Percentiles rank a stretch among this genome's conserved stretches.
These are phyloP conservation scores for Drosophila ambigua DNA, from an alignment of 1,140 invertebrate genomes.

Conservation along the genomic window DNA sequence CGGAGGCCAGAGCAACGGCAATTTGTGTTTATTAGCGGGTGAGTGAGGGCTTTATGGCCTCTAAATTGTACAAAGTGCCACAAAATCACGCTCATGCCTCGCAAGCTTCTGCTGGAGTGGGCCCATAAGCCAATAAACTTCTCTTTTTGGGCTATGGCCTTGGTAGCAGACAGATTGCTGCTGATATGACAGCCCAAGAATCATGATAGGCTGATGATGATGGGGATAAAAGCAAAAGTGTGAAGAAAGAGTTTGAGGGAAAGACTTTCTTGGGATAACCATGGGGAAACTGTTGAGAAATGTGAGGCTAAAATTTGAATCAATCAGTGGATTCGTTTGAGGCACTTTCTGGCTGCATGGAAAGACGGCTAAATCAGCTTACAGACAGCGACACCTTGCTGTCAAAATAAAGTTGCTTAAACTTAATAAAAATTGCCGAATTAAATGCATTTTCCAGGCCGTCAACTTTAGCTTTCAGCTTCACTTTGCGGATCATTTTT, in stretches of 20 bases:
- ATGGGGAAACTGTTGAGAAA: too few species aligned
- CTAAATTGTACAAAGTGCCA: slow-evolving; percentile 33
- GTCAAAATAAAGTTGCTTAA: slow-evolving; percentile 43
- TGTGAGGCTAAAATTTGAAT: too few species aligned
- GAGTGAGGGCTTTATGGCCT: slow-evolving; percentile 58
- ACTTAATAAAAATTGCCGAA: slow-evolving; percentile 41
- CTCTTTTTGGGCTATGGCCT: background rate
- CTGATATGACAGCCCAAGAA: too few species aligned
- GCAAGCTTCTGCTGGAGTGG: slow-evolving; percentile 19
- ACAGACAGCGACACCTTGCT: slow-evolving; percentile 28
- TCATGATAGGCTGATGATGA: too few species aligned
- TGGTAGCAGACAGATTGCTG: background rate
- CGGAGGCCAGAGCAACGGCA: slow-evolving; percentile 29
- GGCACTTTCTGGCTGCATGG: too few species aligned
- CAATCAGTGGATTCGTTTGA: too few species aligned
- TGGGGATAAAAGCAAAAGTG: too few species aligned
- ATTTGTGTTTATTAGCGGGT: slow-evolving; percentile 56
- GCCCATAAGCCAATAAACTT: slow-evolving; percentile 33
- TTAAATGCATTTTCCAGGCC: slow-evolving; percentile 47
- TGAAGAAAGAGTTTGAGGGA: too few species aligned
- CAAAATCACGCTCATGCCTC: slow-evolving; percentile 43
- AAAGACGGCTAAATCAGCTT: background rate
- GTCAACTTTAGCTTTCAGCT: slow-evolving; percentile 30
- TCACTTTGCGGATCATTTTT: slow-evolving; percentile 1
- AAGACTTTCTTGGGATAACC: too few species aligned